Percentiles rank a stretch among this genome's conserved stretches.
phyloP scores from a whole-genome alignment of 2,888 invertebrate genomes.

The Ophion ellenae region DNA sequence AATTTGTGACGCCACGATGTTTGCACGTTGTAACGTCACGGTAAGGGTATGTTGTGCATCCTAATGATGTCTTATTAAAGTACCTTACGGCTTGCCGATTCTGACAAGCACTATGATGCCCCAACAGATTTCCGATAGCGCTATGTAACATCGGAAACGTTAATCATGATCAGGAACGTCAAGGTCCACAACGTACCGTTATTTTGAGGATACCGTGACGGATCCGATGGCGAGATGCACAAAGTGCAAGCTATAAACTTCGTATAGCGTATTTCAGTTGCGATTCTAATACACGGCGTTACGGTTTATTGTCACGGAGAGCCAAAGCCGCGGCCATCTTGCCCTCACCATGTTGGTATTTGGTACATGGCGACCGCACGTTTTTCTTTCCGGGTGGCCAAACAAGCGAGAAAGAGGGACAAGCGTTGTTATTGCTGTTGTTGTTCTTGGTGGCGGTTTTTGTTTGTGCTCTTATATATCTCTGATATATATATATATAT shows the following conservation, averaged over 20 bases:
- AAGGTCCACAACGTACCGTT: not conserved
- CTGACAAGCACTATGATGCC: too few relatives aligned
- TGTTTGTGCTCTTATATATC: conserved; percentile 14
- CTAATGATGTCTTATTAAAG: too few relatives aligned
- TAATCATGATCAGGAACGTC: too few relatives aligned
- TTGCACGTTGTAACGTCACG: too few relatives aligned
- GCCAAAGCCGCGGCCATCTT: not conserved
- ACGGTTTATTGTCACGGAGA: conserved; percentile 1
- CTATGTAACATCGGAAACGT: too few relatives aligned
- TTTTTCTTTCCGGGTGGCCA: conserved; percentile 28
- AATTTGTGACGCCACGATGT: too few relatives aligned
- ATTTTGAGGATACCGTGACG: not conserved
- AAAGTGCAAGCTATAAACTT: too few relatives aligned
- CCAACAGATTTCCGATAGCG: too few relatives aligned
- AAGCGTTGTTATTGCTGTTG: conserved; percentile 48
- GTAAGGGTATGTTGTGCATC: too few relatives aligned
- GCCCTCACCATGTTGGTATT: conserved; percentile 34
- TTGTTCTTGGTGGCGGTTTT: conserved; percentile 31
- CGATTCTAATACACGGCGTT: not conserved
- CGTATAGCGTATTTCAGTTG: not conserved
- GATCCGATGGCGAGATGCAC: not conserved
- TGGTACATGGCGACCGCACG: conserved; percentile 35
- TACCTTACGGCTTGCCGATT: too few relatives aligned
- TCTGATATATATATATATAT: not conserved
- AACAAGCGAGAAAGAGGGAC: conserved; percentile 49